Base-by-base conservation (phyloP, 2,888 invertebrate genomes). In the Protonemura montana region DNA sequence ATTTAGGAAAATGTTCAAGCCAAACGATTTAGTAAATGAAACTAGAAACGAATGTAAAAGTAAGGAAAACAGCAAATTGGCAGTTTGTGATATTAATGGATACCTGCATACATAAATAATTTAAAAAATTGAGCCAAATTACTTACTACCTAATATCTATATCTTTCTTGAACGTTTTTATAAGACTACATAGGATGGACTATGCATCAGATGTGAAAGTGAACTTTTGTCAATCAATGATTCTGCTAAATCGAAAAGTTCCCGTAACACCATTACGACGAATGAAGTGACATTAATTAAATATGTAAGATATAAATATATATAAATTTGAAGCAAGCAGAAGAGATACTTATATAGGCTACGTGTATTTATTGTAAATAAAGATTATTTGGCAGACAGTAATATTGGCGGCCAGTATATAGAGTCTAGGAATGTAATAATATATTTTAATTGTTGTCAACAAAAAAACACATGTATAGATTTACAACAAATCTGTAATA, bases 321-420 rank as follows among this genome's bases (percentile, higher is more conserved):
- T 81, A 85, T 81, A 81, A 86, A 82, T 41, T 81, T 41, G 35
- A 28, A 78, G 42, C 42, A 42, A 85, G 41, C 77, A 86, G 80
- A 85, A 82, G 81, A 86, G 28, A 82, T 82, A 82, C 30, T 29
- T 30, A 28, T 81, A 29, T 81, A 82, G 81, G 86, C 29, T 82
- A 87, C 85, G 87, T 87, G 87, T 87, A 87, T 87, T 87, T 87
- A 87, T 87, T 87, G 87, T 87, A 87, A 84, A 87, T 87, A 82
- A 86, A 87, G 86, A 81, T 86, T 76, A 84, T 35, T 85, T 87
- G 87, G 87, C 87, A 87, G 85, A 87, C 87, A 87, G 87, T 86
- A 86, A 86, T 86, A 85, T 86, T 86, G 86, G 87, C 83, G 87
- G 87, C 87, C 87, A 87, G 87, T 87, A 81, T 87, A 81, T 85